These are phyloP conservation scores for Lucilia sericata DNA, from an alignment of 1,140 invertebrate genomes.

Conservation along the genomic window DNA sequence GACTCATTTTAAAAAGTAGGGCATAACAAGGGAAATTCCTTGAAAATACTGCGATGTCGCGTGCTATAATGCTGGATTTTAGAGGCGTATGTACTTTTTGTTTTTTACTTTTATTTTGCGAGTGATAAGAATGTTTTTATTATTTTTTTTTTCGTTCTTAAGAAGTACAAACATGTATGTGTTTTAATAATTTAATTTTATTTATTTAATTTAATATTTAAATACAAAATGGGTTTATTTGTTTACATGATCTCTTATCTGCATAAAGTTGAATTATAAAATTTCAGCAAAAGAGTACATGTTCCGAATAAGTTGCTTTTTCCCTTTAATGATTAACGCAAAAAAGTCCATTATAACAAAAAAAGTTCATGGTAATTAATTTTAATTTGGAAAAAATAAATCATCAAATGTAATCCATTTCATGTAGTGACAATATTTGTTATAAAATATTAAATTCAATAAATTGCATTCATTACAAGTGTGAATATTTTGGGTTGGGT, in stretches of 20 bases:
- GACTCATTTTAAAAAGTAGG: neutral
- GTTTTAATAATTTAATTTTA: neutral
- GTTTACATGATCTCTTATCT: neutral
- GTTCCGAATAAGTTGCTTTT: neutral
- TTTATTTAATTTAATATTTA: neutral
- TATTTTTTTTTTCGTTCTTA: neutral
- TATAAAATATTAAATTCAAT: too few relatives aligned
- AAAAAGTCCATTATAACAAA: too few relatives aligned
- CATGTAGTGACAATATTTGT: too few relatives aligned
- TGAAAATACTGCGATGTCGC: neutral
- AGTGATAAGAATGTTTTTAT: neutral
- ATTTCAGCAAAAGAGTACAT: neutral
- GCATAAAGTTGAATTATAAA: neutral
- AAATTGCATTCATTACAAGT: too few relatives aligned
- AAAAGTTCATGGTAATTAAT: too few relatives aligned
- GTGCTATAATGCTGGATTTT: slow-evolving; percentile 15
- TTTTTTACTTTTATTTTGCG: neutral
- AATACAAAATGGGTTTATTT: slow-evolving; percentile 24
- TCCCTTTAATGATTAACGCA: neutral
- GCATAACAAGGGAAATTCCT: neutral
- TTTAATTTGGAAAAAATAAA: too few relatives aligned
- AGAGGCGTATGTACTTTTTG: slow-evolving; percentile 3
- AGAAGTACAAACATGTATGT: neutral
- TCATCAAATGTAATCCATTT: too few relatives aligned
- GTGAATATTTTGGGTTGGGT: too few relatives aligned